phyloP scores from a whole-genome alignment of 2,113 vertebrate species.

The Cyprinodon variegatus region DNA sequence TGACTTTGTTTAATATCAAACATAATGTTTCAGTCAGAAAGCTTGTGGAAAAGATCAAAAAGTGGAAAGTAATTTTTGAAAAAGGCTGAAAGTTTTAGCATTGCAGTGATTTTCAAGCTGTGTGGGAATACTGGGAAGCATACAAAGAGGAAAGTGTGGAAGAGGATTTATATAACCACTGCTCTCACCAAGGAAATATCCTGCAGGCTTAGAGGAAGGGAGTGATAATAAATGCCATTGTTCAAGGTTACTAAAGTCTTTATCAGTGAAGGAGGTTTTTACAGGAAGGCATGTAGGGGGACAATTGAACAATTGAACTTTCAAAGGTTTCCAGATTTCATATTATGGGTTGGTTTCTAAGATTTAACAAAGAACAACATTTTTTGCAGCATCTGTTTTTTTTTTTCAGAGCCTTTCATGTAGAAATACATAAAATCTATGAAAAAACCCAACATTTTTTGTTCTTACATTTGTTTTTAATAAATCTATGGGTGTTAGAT shows the following conservation, averaged over 20 bases:
- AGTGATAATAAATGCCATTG: slow-evolving; percentile 38
- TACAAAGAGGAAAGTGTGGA: slow-evolving; percentile 44
- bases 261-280: slow-evolving; percentile 27
- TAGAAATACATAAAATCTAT: neutral
- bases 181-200: slow-evolving; percentile 54
- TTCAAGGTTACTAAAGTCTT: slow-evolving; percentile 54
- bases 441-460: neutral
- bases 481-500: too few species aligned
- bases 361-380: neutral
- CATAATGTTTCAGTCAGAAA: slow-evolving; percentile 38
- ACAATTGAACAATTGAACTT: neutral
- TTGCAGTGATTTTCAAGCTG: slow-evolving; percentile 26
- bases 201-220: slow-evolving; percentile 37
- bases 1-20: slow-evolving; percentile 33
- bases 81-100: slow-evolving; percentile 24
- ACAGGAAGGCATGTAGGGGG: slow-evolving; percentile 16
- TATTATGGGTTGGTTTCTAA: neutral
- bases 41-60: slow-evolving; percentile 31
- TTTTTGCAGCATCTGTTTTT: neutral
- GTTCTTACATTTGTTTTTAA: neutral
- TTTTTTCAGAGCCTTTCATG: neutral
- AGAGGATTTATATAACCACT: slow-evolving; percentile 48
- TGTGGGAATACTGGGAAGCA: slow-evolving; percentile 35
- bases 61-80: slow-evolving; percentile 3
- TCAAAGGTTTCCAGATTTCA: neutral